Conservation (phyloP, 2,113 vertebrate species). For the Oophaga pumilio region DNA sequence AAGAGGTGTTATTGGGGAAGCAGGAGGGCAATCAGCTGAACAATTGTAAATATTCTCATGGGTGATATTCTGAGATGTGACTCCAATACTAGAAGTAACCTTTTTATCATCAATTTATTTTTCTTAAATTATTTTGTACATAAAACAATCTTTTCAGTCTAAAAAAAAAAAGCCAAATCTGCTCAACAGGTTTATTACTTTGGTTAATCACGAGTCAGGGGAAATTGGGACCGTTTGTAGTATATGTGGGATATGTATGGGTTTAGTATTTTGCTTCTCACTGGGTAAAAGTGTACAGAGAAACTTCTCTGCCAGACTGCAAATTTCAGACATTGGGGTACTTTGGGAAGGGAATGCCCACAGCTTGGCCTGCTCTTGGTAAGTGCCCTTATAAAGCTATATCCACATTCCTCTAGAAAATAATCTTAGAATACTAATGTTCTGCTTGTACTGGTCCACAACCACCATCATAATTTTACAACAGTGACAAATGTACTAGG, state of each 20-base stretch:
- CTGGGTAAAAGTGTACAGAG: not conserved
- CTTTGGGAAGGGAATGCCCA: not conserved
- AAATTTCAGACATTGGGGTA: not conserved
- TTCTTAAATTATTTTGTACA: not conserved
- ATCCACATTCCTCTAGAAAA: not conserved
- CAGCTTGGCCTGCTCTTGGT: not conserved
- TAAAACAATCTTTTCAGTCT: not conserved
- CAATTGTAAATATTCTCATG: too few relatives aligned
- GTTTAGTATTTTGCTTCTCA: not conserved
- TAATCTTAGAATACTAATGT: not conserved
- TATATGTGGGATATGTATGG: not conserved
- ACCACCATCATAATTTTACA: too few relatives aligned
- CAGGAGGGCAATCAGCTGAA: too few relatives aligned
- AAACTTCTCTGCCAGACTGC: not conserved
- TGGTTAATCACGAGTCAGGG: not conserved
- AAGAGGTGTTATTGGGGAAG: too few relatives aligned
- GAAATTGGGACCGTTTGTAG: not conserved
- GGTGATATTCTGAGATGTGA: too few relatives aligned
- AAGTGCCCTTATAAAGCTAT: not conserved
- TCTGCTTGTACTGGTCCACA: not conserved
- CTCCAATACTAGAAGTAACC: too few relatives aligned
- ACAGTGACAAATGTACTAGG: too few relatives aligned
- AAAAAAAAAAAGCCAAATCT: too few relatives aligned
- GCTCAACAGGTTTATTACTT: not conserved
- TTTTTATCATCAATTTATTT: not conserved